A percentile compares a stretch with the other conserved stretches of the same genome.
Evolutionary conservation across 1,140 invertebrate species (phyloP).

Genomic region (Anthonomus grandis): DNA sequence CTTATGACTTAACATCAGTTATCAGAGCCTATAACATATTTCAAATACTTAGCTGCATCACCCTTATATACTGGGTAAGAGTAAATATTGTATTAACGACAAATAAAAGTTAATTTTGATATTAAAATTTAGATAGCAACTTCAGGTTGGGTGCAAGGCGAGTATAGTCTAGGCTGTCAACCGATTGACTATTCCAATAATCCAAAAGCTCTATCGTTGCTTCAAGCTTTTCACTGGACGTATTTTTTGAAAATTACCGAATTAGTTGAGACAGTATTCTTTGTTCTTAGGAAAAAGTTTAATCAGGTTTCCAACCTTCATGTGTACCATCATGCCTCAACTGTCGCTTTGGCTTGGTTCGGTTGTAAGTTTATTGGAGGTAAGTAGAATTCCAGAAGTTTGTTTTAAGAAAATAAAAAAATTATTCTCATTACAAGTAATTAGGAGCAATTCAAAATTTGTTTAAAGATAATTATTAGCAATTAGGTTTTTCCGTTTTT

Average conservation of each 20-base stretch:
- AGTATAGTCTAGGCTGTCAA: constrained; percentile 61
- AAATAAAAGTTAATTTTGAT: background rate
- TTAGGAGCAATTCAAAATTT: too few species aligned
- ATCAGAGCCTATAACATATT: constrained; percentile 60
- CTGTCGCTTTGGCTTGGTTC: constrained; percentile 65
- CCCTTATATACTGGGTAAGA: constrained; percentile 50
- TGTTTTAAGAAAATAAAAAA: too few species aligned
- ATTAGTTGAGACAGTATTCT: constrained; percentile 59
- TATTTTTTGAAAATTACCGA: constrained; percentile 52
- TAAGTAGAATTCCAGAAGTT: constrained; percentile 45
- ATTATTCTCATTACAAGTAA: too few species aligned
- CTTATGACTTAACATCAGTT: constrained; percentile 56
- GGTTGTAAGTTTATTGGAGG: constrained; percentile 64
- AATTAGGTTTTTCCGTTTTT: too few species aligned
- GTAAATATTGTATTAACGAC: background rate
- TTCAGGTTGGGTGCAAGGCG: constrained; percentile 31
- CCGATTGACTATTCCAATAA: constrained; percentile 64
- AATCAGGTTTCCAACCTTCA: constrained; percentile 71
- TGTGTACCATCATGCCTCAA: constrained; percentile 68
- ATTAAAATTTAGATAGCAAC: constrained; percentile 9
- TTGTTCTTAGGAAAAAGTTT: constrained; percentile 67
- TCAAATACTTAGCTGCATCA: constrained; percentile 54
- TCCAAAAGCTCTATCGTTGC: constrained; percentile 59
- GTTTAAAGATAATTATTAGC: too few species aligned
- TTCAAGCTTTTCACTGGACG: constrained; percentile 47